Conservation (phyloP, 2,113 vertebrate species). For the Malurus elegans region DNA sequence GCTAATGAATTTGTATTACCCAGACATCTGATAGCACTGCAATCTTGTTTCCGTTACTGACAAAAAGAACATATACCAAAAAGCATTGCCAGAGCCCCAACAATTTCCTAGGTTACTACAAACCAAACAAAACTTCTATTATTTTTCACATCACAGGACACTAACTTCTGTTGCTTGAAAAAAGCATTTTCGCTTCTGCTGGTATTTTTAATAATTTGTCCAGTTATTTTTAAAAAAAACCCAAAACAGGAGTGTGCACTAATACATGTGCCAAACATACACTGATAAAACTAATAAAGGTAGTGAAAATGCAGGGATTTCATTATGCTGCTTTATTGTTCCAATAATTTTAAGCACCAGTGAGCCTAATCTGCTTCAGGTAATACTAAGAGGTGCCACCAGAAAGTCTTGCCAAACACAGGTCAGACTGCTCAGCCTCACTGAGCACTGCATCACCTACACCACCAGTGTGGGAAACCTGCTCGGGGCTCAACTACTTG, state of each 20-base stretch:
- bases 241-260: not conserved
- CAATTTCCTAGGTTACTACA: not conserved
- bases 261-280: not conserved
- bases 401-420: not conserved
- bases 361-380: not conserved
- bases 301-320: not conserved
- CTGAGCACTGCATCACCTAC: not conserved
- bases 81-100: not conserved
- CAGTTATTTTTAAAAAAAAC: not conserved
- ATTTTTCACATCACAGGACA: not conserved
- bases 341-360: not conserved
- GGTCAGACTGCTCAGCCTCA: not conserved
- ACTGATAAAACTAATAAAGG: not conserved
- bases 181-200: not conserved
- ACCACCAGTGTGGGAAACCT: not conserved
- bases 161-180: not conserved
- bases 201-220: not conserved
- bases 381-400: not conserved
- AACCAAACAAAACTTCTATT: not conserved
- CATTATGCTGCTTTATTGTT: not conserved
- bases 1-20: constrained; percentile 66
- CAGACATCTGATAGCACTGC: constrained; percentile 45
- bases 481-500: not conserved
- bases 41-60: constrained; percentile 12
- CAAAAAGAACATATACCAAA: not conserved